A percentile compares a stretch with the other conserved stretches of the same genome.
These are phyloP conservation scores for Campoletis raptor DNA, from an alignment of 2,888 invertebrate genomes.

Conservation along the genomic window DNA sequence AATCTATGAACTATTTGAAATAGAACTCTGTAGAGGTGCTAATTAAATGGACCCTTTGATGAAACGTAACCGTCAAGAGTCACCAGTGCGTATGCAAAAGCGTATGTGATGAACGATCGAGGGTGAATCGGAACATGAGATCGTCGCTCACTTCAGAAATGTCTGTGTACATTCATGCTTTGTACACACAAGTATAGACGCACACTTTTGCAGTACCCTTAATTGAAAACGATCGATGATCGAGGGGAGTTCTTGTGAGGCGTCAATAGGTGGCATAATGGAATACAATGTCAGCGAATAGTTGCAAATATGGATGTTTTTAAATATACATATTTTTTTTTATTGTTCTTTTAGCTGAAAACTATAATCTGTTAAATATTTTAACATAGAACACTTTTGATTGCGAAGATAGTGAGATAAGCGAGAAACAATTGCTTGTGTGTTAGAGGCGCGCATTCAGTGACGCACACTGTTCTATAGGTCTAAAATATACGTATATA, in stretches of 20 bases:
- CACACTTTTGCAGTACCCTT: slow-evolving; percentile 42
- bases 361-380: too few species aligned
- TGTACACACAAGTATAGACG: not conserved
- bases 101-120: slow-evolving; percentile 28
- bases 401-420: too few species aligned
- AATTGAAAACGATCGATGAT: slow-evolving; percentile 45
- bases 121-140: slow-evolving; percentile 15
- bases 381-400: not conserved
- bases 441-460: too few species aligned
- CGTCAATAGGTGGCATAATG: not conserved
- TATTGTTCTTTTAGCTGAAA: too few species aligned
- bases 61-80: slow-evolving; percentile 64
- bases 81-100: slow-evolving; percentile 20
- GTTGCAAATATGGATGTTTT: not conserved
- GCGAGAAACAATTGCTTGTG: too few species aligned
- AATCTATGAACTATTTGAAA: slow-evolving; percentile 39
- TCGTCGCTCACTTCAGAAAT: slow-evolving; percentile 27
- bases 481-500: not conserved
- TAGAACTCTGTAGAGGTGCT: slow-evolving; percentile 71
- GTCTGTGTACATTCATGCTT: not conserved
- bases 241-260: not conserved
- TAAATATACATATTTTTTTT: too few species aligned
- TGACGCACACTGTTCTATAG: too few species aligned
- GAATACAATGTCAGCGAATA: not conserved
- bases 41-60: slow-evolving; percentile 80